These are phyloP conservation scores for Chamaea fasciata DNA, from an alignment of 2,113 vertebrate species.

Conservation along the genomic window DNA sequence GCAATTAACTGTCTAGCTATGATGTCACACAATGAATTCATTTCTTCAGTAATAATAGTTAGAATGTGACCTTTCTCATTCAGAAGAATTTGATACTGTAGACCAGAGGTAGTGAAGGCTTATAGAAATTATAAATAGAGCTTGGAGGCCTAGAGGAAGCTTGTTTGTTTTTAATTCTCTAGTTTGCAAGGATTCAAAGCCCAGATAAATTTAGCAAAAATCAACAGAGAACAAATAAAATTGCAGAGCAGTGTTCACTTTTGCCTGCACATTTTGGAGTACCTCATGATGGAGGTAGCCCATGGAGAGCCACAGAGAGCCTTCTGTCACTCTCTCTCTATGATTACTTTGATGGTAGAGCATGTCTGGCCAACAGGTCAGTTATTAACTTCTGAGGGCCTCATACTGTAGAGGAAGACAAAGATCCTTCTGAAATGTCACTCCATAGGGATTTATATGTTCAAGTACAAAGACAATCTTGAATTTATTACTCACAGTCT, in stretches of 20 bases:
- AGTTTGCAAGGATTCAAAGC: neutral
- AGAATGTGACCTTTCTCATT: slow-evolving; percentile 42
- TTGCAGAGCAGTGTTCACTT: neutral
- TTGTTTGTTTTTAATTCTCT: neutral
- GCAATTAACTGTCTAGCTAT: slow-evolving; percentile 28
- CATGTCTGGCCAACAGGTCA: neutral
- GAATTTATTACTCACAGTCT: neutral
- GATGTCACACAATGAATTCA: slow-evolving; percentile 30
- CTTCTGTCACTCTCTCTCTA: neutral
- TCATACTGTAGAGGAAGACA: neutral
- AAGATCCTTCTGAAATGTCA: neutral
- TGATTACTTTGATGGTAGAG: neutral
- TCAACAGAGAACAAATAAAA: neutral
- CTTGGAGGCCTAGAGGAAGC: neutral
- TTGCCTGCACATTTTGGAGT: neutral
- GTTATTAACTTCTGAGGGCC: neutral
- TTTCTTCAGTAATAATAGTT: slow-evolving; percentile 37
- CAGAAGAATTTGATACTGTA: slow-evolving; percentile 29
- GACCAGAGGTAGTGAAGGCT: neutral
- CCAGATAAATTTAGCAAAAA: neutral
- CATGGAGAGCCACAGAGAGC: no score
- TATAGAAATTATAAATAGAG: slow-evolving; percentile 44
- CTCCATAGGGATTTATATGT: neutral
- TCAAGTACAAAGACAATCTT: neutral
- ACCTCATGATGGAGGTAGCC: neutral